These are phyloP conservation scores for Callyntrura guangdongensis DNA, from an alignment of 2,888 invertebrate species.

Conservation along the genomic window DNA sequence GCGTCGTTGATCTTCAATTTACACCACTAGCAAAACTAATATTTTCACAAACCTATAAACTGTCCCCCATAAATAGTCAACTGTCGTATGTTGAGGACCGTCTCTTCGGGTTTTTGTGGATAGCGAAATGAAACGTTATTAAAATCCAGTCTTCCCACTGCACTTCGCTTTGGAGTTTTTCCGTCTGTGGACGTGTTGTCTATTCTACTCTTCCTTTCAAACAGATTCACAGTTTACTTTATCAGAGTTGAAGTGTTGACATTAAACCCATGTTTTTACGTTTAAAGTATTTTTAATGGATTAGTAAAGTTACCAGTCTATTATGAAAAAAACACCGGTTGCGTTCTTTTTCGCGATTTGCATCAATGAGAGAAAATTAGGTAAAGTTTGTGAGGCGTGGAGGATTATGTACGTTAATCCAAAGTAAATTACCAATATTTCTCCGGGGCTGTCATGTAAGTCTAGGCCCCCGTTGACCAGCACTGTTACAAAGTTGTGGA, in stretches of 20 bases:
- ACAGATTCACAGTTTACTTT: too few species aligned
- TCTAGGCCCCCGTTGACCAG: background rate
- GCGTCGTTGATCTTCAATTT: too few species aligned
- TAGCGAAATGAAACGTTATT: slow-evolving; percentile 75
- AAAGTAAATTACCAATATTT: slow-evolving; percentile 60
- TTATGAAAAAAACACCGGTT: slow-evolving; percentile 72
- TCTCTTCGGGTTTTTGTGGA: slow-evolving; percentile 62
- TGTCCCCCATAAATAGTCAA: slow-evolving; percentile 79
- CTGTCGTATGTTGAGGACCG: slow-evolving; percentile 52
- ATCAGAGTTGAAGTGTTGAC: too few species aligned
- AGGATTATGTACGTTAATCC: slow-evolving; percentile 34
- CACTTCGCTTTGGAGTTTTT: slow-evolving; percentile 53
- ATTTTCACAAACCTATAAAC: slow-evolving; percentile 68
- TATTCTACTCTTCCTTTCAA: slow-evolving; percentile 76
- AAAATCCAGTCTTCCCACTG: slow-evolving; percentile 79
- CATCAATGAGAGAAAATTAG: slow-evolving; percentile 20
- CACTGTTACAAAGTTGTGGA: background rate
- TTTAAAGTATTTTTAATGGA: too few species aligned
- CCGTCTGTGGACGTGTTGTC: slow-evolving; percentile 75
- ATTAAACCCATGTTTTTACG: too few species aligned
- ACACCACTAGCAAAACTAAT: too few species aligned
- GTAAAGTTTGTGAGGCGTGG: slow-evolving; percentile 46
- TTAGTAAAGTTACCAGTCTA: slow-evolving; percentile 78
- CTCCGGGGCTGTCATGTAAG: slow-evolving; percentile 48
- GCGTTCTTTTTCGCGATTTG: slow-evolving; percentile 55